These are phyloP conservation scores for Myrmophylax atrothorax DNA, from an alignment of 2,113 vertebrate species.

Conservation along the genomic window DNA sequence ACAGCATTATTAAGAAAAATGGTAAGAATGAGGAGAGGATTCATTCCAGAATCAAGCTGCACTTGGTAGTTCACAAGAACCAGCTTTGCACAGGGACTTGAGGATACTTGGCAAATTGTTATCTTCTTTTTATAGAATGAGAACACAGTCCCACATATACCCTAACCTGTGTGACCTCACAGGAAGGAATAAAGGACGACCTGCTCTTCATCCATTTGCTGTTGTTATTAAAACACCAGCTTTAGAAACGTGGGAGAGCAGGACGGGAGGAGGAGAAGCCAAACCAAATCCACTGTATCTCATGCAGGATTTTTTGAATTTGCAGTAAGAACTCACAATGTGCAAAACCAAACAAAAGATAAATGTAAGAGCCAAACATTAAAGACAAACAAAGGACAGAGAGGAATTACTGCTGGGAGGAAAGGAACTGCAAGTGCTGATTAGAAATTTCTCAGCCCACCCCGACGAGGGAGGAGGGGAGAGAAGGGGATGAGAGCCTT, in stretches of 20 bases:
- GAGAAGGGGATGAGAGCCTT: neutral
- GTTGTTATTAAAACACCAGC: constrained; percentile 50
- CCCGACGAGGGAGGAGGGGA: neutral
- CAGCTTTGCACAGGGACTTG: neutral
- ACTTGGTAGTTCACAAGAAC: neutral
- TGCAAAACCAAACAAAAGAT: constrained; percentile 50
- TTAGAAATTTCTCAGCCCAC: constrained; percentile 69
- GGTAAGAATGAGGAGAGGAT: neutral
- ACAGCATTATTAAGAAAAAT: neutral
- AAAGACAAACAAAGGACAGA: constrained; percentile 52
- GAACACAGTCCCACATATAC: neutral
- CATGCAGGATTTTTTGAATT: neutral
- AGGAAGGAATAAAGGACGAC: constrained; percentile 4
- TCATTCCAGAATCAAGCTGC: neutral
- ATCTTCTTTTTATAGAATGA: neutral
- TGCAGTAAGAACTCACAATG: constrained; percentile 40
- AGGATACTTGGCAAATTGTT: neutral
- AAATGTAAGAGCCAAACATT: constrained; percentile 43
- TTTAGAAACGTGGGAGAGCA: neutral
- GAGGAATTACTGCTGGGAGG: constrained; percentile 43
- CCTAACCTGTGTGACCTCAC: neutral
- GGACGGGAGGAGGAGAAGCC: neutral
- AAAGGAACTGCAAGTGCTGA: constrained; percentile 15
- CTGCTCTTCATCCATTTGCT: constrained; percentile 4
- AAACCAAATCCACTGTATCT: neutral